A percentile compares a stretch with the other conserved stretches of the same genome.
phyloP scores from a whole-genome alignment of 2,888 invertebrate species.

The Drosophila mettleri region DNA sequence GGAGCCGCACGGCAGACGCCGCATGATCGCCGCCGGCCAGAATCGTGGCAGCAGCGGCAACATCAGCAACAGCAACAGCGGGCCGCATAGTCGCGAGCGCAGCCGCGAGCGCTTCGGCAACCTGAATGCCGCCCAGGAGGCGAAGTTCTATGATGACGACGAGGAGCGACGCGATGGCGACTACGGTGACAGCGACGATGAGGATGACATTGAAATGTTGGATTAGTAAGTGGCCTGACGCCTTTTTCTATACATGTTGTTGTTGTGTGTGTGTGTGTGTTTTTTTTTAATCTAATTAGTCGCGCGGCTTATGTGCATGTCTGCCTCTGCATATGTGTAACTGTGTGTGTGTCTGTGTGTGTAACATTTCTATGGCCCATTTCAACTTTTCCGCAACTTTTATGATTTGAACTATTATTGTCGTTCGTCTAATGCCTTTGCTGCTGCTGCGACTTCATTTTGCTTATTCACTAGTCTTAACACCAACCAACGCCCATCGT shows the following conservation, averaged over 20 bases:
- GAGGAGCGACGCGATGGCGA: slow-evolving; percentile 47
- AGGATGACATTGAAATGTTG: slow-evolving; percentile 81
- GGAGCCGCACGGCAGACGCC: slow-evolving; percentile 5
- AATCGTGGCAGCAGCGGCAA: slow-evolving; percentile 16
- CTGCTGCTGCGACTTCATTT: slow-evolving; percentile 6
- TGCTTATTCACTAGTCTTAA: slow-evolving; percentile 13
- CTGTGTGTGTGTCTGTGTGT: neutral
- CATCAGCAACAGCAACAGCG: slow-evolving; percentile 20
- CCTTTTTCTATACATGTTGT: slow-evolving; percentile 18
- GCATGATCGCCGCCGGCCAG: slow-evolving; percentile 12
- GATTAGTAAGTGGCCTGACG: slow-evolving; percentile 79
- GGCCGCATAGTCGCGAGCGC: slow-evolving; percentile 28
- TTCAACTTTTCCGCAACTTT: slow-evolving; percentile 12
- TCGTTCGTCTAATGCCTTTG: slow-evolving; percentile 10
- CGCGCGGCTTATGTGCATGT: slow-evolving; percentile 8
- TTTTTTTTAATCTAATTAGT: slow-evolving; percentile 47
- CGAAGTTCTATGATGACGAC: slow-evolving; percentile 50
- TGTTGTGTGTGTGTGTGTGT: too few species aligned
- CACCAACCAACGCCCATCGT: neutral
- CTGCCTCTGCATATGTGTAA: neutral
- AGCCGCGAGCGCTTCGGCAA: slow-evolving; percentile 60
- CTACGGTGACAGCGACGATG: slow-evolving; percentile 63
- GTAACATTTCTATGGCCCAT: slow-evolving; percentile 18
- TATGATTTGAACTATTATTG: slow-evolving; percentile 15
- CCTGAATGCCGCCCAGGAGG: slow-evolving; percentile 46